Percentiles rank a stretch among this genome's conserved stretches.
Conservation (phyloP, 2,797 vertebrate species). For the Protosalanx chinensis region DNA sequence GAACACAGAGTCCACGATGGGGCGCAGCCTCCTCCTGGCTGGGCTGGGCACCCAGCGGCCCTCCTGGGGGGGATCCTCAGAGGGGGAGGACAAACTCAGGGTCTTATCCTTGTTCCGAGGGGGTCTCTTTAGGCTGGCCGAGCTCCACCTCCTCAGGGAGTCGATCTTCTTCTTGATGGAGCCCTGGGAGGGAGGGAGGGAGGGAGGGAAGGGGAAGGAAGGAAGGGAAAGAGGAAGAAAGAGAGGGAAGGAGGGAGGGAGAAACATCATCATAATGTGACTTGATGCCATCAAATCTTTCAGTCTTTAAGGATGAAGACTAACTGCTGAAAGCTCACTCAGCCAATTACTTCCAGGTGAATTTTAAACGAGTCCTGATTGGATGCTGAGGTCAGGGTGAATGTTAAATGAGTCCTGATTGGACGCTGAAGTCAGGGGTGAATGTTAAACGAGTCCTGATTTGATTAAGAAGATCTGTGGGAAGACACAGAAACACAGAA, state of each 20-base stretch:
- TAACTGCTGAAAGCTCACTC: no score
- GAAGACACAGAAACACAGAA: background rate
- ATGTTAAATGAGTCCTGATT: no score
- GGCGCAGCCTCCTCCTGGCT: conserved; percentile 64
- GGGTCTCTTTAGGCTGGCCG: conserved; percentile 67
- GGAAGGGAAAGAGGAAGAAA: background rate
- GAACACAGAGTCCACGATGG: conserved; percentile 76
- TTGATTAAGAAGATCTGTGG: no score
- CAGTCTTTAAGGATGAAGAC: no score
- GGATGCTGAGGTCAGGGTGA: no score
- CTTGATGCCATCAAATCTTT: no score
- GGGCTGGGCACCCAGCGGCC: conserved; percentile 50
- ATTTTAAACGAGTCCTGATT: no score
- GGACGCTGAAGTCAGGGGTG: no score
- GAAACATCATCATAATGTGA: background rate
- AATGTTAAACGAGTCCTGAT: no score
- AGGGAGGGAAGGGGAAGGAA: background rate
- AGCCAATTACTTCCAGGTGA: no score
- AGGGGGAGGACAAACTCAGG: conserved; percentile 65
- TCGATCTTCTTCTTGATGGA: conserved; percentile 78
- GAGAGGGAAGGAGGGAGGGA: background rate
- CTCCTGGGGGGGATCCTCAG: conserved; percentile 52
- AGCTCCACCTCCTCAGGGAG: conserved; percentile 75
- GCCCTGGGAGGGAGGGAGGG: conserved; percentile 51
- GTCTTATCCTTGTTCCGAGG: conserved; percentile 69